Evolutionary conservation across 2,797 vertebrate genomes (phyloP), one percentile per base, ranked within the genome.

Genomic region (Dicrostonyx torquatus): DNA sequence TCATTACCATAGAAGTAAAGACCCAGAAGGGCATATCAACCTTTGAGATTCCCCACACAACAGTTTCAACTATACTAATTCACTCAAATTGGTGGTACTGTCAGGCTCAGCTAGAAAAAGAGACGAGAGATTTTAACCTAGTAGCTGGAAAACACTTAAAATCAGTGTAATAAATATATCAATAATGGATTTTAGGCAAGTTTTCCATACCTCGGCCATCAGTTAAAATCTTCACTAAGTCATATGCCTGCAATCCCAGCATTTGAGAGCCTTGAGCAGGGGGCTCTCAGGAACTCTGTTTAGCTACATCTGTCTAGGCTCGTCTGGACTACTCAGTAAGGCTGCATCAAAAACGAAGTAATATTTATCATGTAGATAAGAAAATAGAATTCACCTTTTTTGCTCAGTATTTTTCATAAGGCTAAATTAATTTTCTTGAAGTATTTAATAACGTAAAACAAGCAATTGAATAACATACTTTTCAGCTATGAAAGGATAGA

Each of bases 141-240:
- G 37, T 73, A 89, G 22, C 73, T 89, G 13, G 58, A 88, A 95
- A 88, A 11, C 40, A 91, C 66, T 88, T 90, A 66, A 91, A 88
- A 90, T 72, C 43, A 68, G 4, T 89, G 20, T 68, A 93, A 95
- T 77, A 18, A 90, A 43, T 83, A 45, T 18, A 77, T 12, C 5
- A 24, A 37, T 83, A 83, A 95, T 66, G 62, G 31, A 83, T 86
- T 79, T 3, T 64, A 15, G 70, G 14, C 24, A 78, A 6, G 86
- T 88, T 82, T 62, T 20, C 20, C 58, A 29, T 58, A 94, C 80
- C 66, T 58, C 82, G 24, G 40, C 0, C 68, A 77, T 77, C 22
- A 79, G 37, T 72, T 92, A 78, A 86, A 82, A 92, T 73, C 29
- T 93, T 86, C 79, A 85, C 53, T 77, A 80, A 43, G 10, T 37